phyloP scores from a whole-genome alignment of 2,888 invertebrate species.

The Lepeophtheirus nordmannii region DNA sequence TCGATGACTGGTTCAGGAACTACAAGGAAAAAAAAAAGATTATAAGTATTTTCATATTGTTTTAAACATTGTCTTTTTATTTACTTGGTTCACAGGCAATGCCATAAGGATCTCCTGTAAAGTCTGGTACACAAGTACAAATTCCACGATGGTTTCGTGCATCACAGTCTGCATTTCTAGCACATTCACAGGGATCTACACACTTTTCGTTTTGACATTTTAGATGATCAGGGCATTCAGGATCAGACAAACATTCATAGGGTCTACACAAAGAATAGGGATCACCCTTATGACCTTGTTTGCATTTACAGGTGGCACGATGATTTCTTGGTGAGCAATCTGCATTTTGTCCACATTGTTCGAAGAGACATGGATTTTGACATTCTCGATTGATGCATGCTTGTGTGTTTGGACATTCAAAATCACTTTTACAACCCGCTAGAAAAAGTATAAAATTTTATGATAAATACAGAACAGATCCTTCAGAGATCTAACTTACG shows the following conservation, averaged over 20 bases:
- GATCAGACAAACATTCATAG: conserved; percentile 31
- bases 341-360: conserved; percentile 51
- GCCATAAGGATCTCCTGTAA: conserved; percentile 70
- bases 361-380: conserved; percentile 54
- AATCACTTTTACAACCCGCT: conserved; percentile 26
- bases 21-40: not conserved
- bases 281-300: conserved; percentile 56
- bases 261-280: conserved; percentile 60
- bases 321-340: conserved; percentile 47
- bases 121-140: conserved; percentile 68
- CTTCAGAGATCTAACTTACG: not conserved
- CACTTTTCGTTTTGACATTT: conserved; percentile 45
- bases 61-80: not conserved
- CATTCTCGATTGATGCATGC: conserved; percentile 51
- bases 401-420: conserved; percentile 30
- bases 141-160: conserved; percentile 67
- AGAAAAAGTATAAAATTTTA: conserved; percentile 27
- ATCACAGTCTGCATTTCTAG: conserved; percentile 60
- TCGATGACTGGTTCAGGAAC: conserved; percentile 19
- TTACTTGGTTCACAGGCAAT: conserved; percentile 25
- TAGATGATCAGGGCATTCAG: conserved; percentile 39
- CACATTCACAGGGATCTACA: conserved; percentile 50
- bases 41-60: not conserved
- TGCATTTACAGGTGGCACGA: conserved; percentile 40
- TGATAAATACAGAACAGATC: not conserved